A percentile compares a stretch with the other conserved stretches of the same genome.
Evolutionary conservation across 2,797 vertebrate species (phyloP).

Genomic region (Atherinosoma microstoma): DNA sequence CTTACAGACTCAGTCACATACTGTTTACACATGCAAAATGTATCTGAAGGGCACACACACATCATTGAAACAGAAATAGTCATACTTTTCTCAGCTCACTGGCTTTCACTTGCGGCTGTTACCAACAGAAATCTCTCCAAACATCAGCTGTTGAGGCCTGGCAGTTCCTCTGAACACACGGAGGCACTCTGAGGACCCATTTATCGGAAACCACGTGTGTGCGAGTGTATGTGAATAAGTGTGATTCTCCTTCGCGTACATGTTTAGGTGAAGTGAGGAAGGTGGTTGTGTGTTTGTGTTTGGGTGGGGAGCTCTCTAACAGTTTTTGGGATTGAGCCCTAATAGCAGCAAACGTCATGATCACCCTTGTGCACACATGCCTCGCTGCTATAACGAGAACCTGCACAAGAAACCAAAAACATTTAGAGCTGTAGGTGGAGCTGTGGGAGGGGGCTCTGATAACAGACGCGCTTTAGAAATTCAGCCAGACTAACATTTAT

Average conservation of each 20-base stretch:
- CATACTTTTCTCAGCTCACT: conserved; percentile 31
- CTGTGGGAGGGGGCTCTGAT: conserved; percentile 16
- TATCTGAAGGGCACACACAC: conserved; percentile 4
- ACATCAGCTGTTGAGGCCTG: conserved; percentile 57
- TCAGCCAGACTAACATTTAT: conserved; percentile 12
- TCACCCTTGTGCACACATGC: conserved; percentile 33
- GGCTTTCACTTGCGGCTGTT: conserved; percentile 39
- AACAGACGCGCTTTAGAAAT: conserved; percentile 7
- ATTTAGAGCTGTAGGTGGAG: conserved; percentile 7
- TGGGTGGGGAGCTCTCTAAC: conserved; percentile 29
- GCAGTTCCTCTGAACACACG: conserved; percentile 38
- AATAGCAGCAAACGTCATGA: conserved; percentile 67
- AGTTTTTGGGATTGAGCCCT: conserved; percentile 60
- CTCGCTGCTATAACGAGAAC: conserved; percentile 30
- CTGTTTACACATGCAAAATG: neutral
- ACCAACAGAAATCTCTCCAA: conserved; percentile 45
- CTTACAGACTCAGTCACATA: conserved; percentile 2
- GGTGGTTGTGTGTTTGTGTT: conserved; percentile 24
- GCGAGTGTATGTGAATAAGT: conserved; percentile 35
- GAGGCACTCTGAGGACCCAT: conserved; percentile 39
- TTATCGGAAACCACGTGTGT: conserved; percentile 53
- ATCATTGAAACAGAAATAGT: conserved; percentile 23
- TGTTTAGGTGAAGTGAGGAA: conserved; percentile 17
- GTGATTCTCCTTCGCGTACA: conserved; percentile 4
- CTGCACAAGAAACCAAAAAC: conserved; percentile 35